Conservation (phyloP, 1,140 invertebrate species). For the Zaprionus taronus region DNA sequence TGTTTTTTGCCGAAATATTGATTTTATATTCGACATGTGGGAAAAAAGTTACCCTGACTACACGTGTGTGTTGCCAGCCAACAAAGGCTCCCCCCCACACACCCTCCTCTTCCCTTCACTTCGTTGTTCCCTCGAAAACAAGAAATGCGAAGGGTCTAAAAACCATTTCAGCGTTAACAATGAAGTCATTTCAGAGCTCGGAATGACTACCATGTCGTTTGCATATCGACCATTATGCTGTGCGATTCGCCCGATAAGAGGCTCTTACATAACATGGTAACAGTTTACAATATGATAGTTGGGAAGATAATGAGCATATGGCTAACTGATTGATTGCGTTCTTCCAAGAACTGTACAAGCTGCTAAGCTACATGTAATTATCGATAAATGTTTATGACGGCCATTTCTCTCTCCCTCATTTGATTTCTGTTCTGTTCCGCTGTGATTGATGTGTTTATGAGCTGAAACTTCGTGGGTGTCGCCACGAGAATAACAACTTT, state of each 20-base stretch:
- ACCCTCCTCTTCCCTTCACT: background rate
- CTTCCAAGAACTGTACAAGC: slow-evolving; percentile 1
- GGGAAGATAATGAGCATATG: background rate
- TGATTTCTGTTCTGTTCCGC: slow-evolving; percentile 39
- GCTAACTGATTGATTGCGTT: background rate
- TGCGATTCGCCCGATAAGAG: slow-evolving; percentile 7
- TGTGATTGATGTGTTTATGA: slow-evolving; percentile 43
- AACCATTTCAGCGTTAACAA: slow-evolving; percentile 36
- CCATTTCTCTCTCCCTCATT: slow-evolving; percentile 16
- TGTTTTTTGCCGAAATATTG: slow-evolving; percentile 24
- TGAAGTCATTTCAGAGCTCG: slow-evolving; percentile 38
- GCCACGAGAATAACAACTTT: slow-evolving; percentile 6
- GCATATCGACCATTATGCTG: slow-evolving; percentile 21
- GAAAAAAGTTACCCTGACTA: slow-evolving; percentile 41
- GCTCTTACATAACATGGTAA: background rate
- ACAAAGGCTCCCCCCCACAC: background rate
- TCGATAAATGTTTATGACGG: slow-evolving; percentile 10
- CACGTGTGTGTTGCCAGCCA: slow-evolving; percentile 13
- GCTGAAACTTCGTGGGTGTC: slow-evolving; percentile 35
- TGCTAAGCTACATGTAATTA: background rate
- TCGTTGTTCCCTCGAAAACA: background rate
- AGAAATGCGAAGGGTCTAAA: slow-evolving; percentile 8
- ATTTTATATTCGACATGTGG: slow-evolving; percentile 41
- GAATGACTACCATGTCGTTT: slow-evolving; percentile 29
- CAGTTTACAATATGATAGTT: background rate